Base-by-base conservation (phyloP, 2,888 invertebrate species). In the Trichogramma dendrolimi region DNA sequence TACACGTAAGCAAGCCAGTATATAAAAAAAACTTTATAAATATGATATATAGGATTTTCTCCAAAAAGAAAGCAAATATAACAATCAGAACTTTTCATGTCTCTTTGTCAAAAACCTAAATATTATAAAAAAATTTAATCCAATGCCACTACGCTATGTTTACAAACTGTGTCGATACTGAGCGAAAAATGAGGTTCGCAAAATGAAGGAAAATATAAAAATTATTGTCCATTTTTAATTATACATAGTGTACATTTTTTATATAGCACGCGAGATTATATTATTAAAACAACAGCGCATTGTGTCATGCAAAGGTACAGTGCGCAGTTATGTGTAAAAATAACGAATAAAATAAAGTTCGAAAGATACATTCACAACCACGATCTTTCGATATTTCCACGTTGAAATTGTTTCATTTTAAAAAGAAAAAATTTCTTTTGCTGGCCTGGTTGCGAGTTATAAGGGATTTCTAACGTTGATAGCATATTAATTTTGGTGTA, bases 161-260 rank as follows among this genome's bases (percentile, higher is more conserved):
- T 68, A 69, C 70, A 68, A 69, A 27, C 27, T 27, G 27, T 27
- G 27, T 27, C 27, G 27, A 27, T 27, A 27, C 27, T 27, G 27
- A 72, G 53, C 5, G 8, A 4, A 55, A 67, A 69, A 69, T 69
- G 67, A 67, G 58, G 68, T 66, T 27, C 27, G 27, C 55, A 55
- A 62, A 68, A 58, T 56, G 67, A 58, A 63, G 56, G 50, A 60
- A 61, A 61, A 61, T 61, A 58, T 42, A 27, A 57, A 64, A 65
- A 72, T 72, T 72, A 72, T 73, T 72, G 71, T 72, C 71, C 70
- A 76, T 71, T 74, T 76, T 76, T 77, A 72, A 78, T 76, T 79
- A 78, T 78, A 78, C 75, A 78, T 77, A 78, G 75, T 79, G 78
- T 78, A 78, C 76, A 79, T 79, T 78, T 79, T 78, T 79, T 77